Base-by-base conservation (phyloP, 2,113 vertebrate species). In the Ceratotherium simum region DNA sequence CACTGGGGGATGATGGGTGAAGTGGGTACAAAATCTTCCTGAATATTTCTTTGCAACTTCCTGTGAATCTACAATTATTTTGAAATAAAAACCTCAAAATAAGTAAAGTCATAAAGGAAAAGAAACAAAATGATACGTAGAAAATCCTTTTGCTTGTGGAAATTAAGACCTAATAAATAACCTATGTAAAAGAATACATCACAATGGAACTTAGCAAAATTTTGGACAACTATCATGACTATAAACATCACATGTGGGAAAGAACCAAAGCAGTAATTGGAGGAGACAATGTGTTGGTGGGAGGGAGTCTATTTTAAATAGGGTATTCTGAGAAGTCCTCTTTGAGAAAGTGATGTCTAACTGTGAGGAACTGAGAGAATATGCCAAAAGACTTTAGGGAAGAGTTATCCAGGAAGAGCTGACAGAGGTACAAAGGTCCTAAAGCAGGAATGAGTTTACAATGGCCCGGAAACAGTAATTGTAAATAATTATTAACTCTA, bases 401-500 rank as follows among this genome's bases (percentile, higher is more conserved):
- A 81, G 23, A 48, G 6, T 62, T 86, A 78, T 36, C 13, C 31
- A 76, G 46, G 56, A 25, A 42, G 4, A 69, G 46, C 39, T 80
- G 36, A 96, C 3, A 83, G 21, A 65, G 23, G n/a, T 14, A 16
- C 27, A 42, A 56, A 84, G 14, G n/a, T 69, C 16, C 58, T 48
- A 80, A 23, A 75, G 70, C n/a, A 89, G 64, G 27, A 87, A 64
- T 48, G 10, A 89, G 33, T 20, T 75, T 20, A 91, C 6, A 95
- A 64, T 85, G n/a, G 33, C 31, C 14, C 48, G 81, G 36, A 91
- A 90, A 75, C 14, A 79, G 1, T 13, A 33, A 73, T 58, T 73
- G 33, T n/a, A 82, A 85, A 48, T 69, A 95, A 76, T 58, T 56
- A 82, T 51, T 88, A 80, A 88, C 83, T 94, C 29, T 70, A 86